Base-by-base conservation (phyloP, 1,140 invertebrate genomes). In the Cotesia glomerata region DNA sequence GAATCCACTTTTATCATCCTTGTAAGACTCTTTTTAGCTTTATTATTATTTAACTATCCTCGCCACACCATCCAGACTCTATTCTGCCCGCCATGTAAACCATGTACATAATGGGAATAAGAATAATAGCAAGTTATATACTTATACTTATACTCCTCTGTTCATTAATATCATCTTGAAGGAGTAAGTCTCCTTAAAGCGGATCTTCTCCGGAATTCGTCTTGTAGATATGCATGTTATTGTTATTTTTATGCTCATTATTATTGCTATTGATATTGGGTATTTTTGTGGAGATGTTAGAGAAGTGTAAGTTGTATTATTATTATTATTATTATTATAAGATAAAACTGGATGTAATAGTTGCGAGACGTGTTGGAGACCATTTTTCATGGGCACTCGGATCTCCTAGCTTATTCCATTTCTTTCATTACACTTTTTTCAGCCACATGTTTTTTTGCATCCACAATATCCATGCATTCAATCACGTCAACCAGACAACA, bases 131-230 rank as follows among this genome's bases (percentile, higher is more conserved):
- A 26, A 26, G 26, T 26, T 26, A 26, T 26, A 26, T 32, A 63
- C 59, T 39, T 52, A 59, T 64, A 35, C 62, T 56, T 71, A 51
- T 45, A 65, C 62, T 71, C 26, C 39, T 56, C 69, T 71, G 61
- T 71, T 71, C 69, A 71, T 71, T 71, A 71, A 71, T 71, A 71
- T 71, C 62, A 71, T 71, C 69, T 71, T 71, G 69, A 64, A 61
- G 62, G 62, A 62, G 63, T 71, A 58, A 71, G 62, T 71, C 69
- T 36, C 9, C 62, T 65, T 13, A 36, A 65, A 71, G 63, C 54
- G 45, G 64, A 71, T 71, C 45, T 49, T 71, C 61, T 14, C 18
- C 56, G 69, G 69, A 58, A 71, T 71, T 63, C 62, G 64, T 71
- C 69, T 71, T 49, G 13, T 56, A 14, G 13, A 56, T 56, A 7